Conservation (phyloP, 2,113 vertebrate genomes). For the Lepidiolamprologus cunningtoni region DNA sequence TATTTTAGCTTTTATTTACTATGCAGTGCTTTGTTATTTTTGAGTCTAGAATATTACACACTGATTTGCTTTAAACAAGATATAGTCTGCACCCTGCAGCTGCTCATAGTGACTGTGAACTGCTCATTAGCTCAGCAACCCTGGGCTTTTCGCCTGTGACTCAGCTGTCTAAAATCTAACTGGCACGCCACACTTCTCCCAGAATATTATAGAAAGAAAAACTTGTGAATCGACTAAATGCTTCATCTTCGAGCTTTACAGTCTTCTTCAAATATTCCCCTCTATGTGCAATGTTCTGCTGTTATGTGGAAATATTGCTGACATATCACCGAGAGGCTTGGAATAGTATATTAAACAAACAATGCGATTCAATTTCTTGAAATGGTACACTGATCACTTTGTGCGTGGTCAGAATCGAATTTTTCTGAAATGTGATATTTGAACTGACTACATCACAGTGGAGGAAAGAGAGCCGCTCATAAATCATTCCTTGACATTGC, state of each 20-base stretch:
- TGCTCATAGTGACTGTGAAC: conserved; percentile 4
- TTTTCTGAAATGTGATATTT: conserved; percentile 41
- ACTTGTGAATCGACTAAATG: neutral
- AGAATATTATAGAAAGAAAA: neutral
- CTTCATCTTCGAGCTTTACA: neutral
- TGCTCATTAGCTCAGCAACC: conserved; percentile 35
- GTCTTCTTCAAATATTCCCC: neutral
- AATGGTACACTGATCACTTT: conserved; percentile 57
- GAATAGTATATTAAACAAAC: conserved; percentile 50
- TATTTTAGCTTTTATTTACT: neutral
- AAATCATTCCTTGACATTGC: conserved; percentile 64
- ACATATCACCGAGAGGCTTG: conserved; percentile 17
- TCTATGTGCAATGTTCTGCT: conserved; percentile 5
- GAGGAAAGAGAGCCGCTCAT: conserved; percentile 36
- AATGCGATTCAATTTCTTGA: conserved; percentile 38
- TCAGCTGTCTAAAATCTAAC: conserved; percentile 27
- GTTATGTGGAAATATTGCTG: conserved; percentile 40
- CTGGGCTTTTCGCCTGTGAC: neutral
- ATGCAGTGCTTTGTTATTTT: neutral
- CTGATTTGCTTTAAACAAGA: neutral
- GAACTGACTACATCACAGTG: conserved; percentile 31
- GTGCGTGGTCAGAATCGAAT: conserved; percentile 50
- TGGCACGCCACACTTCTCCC: neutral
- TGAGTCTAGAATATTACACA: neutral
- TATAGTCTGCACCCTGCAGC: neutral